Evolutionary conservation across 92 coral and sea anemone species (phyloP), one percentile per base, ranked within the genome.

Genomic region (Heliopora coerulea): DNA sequence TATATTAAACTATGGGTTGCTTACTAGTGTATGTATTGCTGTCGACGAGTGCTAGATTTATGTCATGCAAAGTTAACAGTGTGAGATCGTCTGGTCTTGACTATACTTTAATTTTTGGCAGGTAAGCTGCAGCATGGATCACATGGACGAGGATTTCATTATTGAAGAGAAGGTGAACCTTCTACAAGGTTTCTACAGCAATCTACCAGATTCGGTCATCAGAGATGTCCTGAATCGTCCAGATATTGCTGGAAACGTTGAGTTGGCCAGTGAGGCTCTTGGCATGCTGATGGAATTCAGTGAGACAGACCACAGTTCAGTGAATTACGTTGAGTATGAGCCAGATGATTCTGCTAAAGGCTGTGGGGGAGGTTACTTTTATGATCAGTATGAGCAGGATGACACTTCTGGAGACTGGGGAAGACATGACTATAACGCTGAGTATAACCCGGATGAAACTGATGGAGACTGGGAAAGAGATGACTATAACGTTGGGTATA

Each of bases 141-240:
- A 4, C 42, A 46, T 46, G 52, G 52, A 46, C n/a, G n/a, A 46
- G 17, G 52, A 46, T 46, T n/a, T 15, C 2, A 46, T 46, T 15
- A 3, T 46, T 15, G n/a, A 15, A 6, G 52, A 46, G 52, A 46
- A 46, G 52, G n/a, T 46, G n/a, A 46, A 46, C 52, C 52, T 8
- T 46, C 52, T 46, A 2, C n/a, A 6, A 2, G n/a, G n/a, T 46
- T 46, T 46, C 52, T 46, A 6, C 52, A 15, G 52, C 15, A 2
- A 46, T 46, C 14, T 46, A n/a, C 52, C 52, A 46, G 52, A 46
- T 10, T 46, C 52, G n/a, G 52, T 61, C 3, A 14, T 31, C 6
- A 31, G 23, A 30, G 67, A 34, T 61, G 67, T 31, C 42, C 23
- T 61, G 14, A 30, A 61, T 31, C 67, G 11, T 61, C 33, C 42